Base-by-base conservation (phyloP, 2,797 vertebrate genomes). In the Glyptemys insculpta region DNA sequence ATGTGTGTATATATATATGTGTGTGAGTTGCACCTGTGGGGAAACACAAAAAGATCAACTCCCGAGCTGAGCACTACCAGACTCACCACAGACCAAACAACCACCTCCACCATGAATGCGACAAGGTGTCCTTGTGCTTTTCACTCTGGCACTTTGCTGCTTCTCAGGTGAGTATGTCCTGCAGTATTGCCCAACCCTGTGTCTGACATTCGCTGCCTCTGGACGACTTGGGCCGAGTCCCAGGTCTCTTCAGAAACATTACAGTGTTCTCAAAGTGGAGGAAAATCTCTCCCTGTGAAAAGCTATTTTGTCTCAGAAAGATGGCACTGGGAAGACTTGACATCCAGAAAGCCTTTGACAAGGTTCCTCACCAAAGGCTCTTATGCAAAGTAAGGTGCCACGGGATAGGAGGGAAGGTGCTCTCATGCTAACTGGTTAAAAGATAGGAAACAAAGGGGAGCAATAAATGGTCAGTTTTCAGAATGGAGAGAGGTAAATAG, bases 131-230 rank as follows among this genome's bases (percentile, higher is more conserved):
- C 49, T 93, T 44, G 83, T 83, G 92, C 85, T 97, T 56, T 29
- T 97, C 59, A 96, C 93, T 85, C 68, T 97, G 0, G 89, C 0
- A 0, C 86, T 97, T n/a, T 96, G 93, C 91, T 94, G 95, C 79
- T 1, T 90, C 92, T 95, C 96, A 86, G 96, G 96, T 97, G 91
- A 97, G 96, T 96, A 62, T 25, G 16, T 62, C 81, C 37, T 6
- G 59, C 47, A n/a, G 8, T 1, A 8, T 49, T 2, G 0, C 53
- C 84, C 21, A 65, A 31, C 79, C 91, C 83, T 5, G 2, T 8
- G 11, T 7, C 76, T 2, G 72, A 12, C 62, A 34, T n/a, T 18
- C 31, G 16, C 59, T 8, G 15, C 25, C 27, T 29, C 57, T 29
- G 27, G 57, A 12, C 15, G 29, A 29, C 29, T 59, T 59, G 12